Evolutionary conservation across 2,888 invertebrate species (phyloP), one percentile per base, ranked within the genome.

Genomic region (Sycophila texana): DNA sequence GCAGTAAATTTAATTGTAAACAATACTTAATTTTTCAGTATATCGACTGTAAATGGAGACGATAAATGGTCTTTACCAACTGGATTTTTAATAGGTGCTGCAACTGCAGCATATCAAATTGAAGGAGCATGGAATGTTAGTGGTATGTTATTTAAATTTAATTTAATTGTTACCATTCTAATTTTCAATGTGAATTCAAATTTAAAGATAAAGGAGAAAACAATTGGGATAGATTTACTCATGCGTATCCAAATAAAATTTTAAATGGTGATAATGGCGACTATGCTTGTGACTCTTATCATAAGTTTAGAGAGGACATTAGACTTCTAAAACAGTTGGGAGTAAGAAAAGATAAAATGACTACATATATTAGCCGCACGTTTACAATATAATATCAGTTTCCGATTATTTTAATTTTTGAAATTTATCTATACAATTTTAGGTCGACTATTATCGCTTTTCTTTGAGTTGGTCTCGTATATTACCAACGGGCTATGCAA

Each of bases 221-320:
- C 86, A 92, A 94, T 85, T 94, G 93, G 93, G 94, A 94, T 84
- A 89, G 91, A 76, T 90, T 92, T 84, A 89, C 91, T 1, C 93
- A 93, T 80, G 90, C 87, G 0, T 90, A 92, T 81, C 91, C 92
- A 30, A 91, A 92, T 39, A 91, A 92, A 68, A 92, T 95, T 7
- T 88, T 87, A 82, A 92, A 94, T 82, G 89, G 91, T 4, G 91
- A 92, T 0, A 94, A 93, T 76, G 95, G 93, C 0, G 94, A 95
- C 81, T 91, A 94, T 0, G 94, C 95, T 0, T 93, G 94, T 47
- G 94, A 95, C 86, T 94, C 94, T 14, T 95, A 94, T 86, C 92
- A 94, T 86, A 92, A 92, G 75, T 94, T 93, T 87, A 92, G 92
- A 84, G 93, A 93, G 86, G 89, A 87, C 71, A 81, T 84, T 16